These are phyloP conservation scores for Conus canariensis DNA, from an alignment of 2,888 invertebrate species.

Conservation along the genomic window DNA sequence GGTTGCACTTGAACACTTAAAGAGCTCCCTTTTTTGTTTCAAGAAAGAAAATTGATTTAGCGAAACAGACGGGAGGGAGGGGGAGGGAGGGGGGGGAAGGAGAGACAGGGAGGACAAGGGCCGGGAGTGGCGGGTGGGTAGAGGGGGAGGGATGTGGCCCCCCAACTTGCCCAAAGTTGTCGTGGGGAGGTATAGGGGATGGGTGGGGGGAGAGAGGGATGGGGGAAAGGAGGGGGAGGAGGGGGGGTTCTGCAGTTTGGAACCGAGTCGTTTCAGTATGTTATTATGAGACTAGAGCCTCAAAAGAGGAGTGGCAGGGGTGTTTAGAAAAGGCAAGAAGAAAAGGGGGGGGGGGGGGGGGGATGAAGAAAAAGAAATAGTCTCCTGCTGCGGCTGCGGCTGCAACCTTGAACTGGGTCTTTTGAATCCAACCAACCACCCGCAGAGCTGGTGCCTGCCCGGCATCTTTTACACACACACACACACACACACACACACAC, in stretches of 20 bases:
- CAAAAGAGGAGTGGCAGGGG: not conserved
- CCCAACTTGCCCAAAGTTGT: too few species aligned
- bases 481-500: not conserved
- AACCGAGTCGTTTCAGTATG: not conserved
- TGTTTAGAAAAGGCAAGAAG: not conserved
- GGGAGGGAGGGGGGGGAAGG: not conserved
- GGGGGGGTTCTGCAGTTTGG: not conserved
- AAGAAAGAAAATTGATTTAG: slow-evolving; percentile 24
- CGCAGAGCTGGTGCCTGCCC: not conserved
- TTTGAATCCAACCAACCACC: not conserved
- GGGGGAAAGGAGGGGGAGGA: not conserved
- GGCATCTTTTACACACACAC: too few species aligned
- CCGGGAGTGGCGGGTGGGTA: not conserved
- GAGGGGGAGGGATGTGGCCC: not conserved
- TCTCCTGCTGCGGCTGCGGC: not conserved
- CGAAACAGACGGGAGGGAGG: slow-evolving; percentile 5
- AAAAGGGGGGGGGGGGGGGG: not conserved
- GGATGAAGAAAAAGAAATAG: too few species aligned
- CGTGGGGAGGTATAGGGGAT: not conserved
- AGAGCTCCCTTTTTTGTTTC: not conserved
- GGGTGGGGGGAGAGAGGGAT: not conserved
- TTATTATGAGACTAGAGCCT: slow-evolving; percentile 11
- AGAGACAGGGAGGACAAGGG: not conserved
- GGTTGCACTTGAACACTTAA: not conserved
- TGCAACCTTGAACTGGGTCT: not conserved